phyloP scores from a whole-genome alignment of 2,113 vertebrate genomes.

The Xerus inauris region DNA sequence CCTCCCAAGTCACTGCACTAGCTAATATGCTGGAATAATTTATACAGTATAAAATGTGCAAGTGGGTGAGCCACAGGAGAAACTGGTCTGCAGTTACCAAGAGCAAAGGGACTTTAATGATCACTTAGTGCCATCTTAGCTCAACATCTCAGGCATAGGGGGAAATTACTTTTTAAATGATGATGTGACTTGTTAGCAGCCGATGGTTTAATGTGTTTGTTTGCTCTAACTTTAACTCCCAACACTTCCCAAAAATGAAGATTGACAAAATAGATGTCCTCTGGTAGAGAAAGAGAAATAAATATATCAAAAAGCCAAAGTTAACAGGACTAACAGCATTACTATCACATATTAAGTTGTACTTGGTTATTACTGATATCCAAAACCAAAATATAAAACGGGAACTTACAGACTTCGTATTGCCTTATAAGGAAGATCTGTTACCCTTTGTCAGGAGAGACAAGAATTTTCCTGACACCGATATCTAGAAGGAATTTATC shows the following conservation, averaged over 20 bases:
- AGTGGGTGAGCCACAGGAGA: background rate
- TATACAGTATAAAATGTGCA: background rate
- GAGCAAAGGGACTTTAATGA: background rate
- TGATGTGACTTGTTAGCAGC: background rate
- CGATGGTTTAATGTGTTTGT: background rate
- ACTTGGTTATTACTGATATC: background rate
- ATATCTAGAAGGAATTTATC: slow-evolving; percentile 13
- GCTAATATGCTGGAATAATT: background rate
- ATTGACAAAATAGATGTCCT: background rate
- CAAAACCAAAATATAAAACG: background rate
- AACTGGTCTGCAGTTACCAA: background rate
- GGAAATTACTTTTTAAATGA: background rate
- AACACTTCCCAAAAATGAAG: background rate
- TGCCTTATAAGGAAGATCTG: background rate
- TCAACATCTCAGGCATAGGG: background rate
- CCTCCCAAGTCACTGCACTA: too few species aligned
- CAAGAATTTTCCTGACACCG: background rate
- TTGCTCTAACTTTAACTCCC: slow-evolving; percentile 12
- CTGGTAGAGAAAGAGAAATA: background rate
- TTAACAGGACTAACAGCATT: background rate
- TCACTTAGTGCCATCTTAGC: background rate
- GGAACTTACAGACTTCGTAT: background rate
- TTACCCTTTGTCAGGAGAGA: background rate
- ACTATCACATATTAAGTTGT: background rate
- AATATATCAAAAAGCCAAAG: background rate